Base-by-base conservation (phyloP, 2,888 invertebrate genomes). In the Hydrotaea cyrtoneurina region DNA sequence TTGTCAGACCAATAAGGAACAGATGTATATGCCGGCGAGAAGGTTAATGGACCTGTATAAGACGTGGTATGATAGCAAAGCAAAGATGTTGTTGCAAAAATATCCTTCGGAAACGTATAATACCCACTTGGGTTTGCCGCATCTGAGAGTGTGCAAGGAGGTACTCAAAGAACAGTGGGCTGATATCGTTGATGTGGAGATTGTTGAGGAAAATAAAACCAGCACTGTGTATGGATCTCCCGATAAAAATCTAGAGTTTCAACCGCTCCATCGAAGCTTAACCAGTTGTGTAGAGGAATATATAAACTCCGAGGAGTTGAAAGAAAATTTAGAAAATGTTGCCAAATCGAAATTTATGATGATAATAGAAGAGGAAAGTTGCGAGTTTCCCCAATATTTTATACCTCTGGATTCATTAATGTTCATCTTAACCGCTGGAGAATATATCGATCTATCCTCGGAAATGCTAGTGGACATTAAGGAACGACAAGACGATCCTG, bases 121-220 rank as follows among this genome's bases (percentile, higher is more conserved):
- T 17, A 90, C 91, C 3, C 80, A 88, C 26, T 87, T 88, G 0
- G 92, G 92, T 0, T 76, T 91, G 0, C 91, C 91, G 0, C 87
- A 88, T n/a, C 83, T 91, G 2, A 59, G 80, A 0, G 78, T 86
- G 2, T 90, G 88, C 77, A 88, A 87, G 1, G 86, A 81, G 0
- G 86, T 86, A 31, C 64, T 82, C 36, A 77, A 23, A 0, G 80
- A 82, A 1, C 72, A 82, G 0, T 57, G 36, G 0, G 89, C 87
- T 7, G 75, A 74, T 3, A 87, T 92, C 0, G 81, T 85, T 4
- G 73, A 89, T 0, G 83, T 89, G 5, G 59, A 88, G 13, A 7
- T 89, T 10, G n/a, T 90, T 0, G 46, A 31, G 13, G 86, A 80
- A 3, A 55, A 21, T 0, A 88, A 87, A 0, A 80, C 69, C 0